Evolutionary conservation across 2,113 vertebrate species (phyloP).

Genomic region (Fregetta grallaria): DNA sequence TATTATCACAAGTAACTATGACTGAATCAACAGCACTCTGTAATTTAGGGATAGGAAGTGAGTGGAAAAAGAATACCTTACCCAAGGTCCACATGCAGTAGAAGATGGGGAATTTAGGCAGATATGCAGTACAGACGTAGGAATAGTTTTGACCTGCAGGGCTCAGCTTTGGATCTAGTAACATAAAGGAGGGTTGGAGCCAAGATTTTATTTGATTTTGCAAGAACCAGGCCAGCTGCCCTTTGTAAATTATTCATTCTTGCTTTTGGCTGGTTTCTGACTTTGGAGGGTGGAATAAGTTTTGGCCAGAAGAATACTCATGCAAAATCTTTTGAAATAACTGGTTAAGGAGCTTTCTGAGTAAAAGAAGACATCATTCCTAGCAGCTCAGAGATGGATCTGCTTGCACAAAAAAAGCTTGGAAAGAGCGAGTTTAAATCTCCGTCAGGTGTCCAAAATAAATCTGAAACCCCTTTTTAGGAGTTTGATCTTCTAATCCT

Average conservation of each 20-base stretch:
- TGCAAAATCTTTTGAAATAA: conserved; percentile 17
- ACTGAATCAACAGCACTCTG: not conserved
- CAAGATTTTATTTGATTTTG: conserved; percentile 8
- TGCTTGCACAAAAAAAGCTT: conserved; percentile 4
- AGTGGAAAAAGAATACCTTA: not conserved
- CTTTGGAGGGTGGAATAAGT: not conserved
- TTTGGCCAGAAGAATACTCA: not conserved
- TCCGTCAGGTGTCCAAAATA: not conserved
- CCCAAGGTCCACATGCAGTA: not conserved
- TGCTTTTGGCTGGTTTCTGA: conserved; percentile 33
- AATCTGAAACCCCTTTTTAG: not conserved
- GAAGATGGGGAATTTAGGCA: not conserved
- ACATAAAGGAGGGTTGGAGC: not conserved
- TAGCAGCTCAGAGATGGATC: not conserved
- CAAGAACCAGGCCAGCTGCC: not conserved
- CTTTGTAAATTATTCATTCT: conserved; percentile 29
- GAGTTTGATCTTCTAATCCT: conserved; percentile 9
- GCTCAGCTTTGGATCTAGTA: not conserved
- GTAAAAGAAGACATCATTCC: not conserved
- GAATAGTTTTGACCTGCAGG: not conserved
- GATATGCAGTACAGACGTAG: not conserved
- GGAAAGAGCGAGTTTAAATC: not conserved
- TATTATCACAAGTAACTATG: not conserved
- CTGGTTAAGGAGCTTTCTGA: not conserved
- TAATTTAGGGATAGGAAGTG: not conserved